Percentiles rank a stretch among this genome's conserved stretches.
phyloP scores from a whole-genome alignment of 2,113 vertebrate species.

The Murina feae region DNA sequence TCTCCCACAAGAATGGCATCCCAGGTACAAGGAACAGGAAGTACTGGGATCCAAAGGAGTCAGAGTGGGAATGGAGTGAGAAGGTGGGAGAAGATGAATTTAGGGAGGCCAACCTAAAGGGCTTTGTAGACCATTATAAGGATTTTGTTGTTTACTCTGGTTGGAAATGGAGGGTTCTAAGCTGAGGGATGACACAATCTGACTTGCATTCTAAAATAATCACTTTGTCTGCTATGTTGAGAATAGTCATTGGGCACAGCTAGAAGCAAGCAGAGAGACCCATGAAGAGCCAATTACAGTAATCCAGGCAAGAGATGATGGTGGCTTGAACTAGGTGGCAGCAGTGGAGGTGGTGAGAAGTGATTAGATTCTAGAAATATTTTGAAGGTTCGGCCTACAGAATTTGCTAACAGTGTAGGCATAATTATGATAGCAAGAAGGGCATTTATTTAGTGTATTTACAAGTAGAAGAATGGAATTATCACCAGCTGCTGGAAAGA shows the following conservation, averaged over 20 bases:
- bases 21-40: not conserved
- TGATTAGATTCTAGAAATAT: not conserved
- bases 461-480: not conserved
- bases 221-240: not conserved
- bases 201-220: not conserved
- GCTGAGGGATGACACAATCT: not conserved
- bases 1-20: not conserved
- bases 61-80: not conserved
- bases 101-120: not conserved
- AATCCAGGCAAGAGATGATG: not conserved
- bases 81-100: not conserved
- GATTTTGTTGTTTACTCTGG: not conserved
- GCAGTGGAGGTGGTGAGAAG: not conserved
- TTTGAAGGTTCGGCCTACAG: not conserved
- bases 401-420: not conserved
- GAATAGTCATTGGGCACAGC: not conserved
- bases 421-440: not conserved
- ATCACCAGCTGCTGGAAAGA: not conserved
- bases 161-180: not conserved
- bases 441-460: not conserved
- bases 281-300: no score
- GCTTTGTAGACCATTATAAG: not conserved
- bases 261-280: not conserved
- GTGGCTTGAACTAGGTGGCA: not conserved
- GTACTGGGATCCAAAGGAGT: not conserved